Evolutionary conservation across 2,797 vertebrate genomes (phyloP).

Genomic region (Psittacula echo): DNA sequence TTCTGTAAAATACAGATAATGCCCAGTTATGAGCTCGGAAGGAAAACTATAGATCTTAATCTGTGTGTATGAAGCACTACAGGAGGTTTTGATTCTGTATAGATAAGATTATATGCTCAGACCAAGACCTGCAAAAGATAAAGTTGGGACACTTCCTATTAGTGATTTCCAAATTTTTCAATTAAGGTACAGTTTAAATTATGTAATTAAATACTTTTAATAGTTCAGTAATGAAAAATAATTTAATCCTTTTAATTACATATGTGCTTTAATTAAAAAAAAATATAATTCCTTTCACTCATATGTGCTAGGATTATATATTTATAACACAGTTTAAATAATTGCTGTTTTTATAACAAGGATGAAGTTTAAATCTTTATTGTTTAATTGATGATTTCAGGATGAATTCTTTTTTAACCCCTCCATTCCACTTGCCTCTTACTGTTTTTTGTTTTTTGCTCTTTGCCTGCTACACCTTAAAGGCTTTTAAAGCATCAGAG

Average conservation of each 20-base stretch:
- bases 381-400: not conserved
- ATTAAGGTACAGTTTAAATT: not conserved
- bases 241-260: not conserved
- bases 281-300: not conserved
- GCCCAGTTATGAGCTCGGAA: not conserved
- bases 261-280: not conserved
- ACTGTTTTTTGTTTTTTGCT: not conserved
- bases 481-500: not conserved
- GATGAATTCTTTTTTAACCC: not conserved
- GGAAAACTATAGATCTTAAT: not conserved
- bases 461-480: not conserved
- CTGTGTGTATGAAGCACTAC: not conserved
- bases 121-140: not conserved
- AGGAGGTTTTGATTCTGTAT: not conserved
- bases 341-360: not conserved
- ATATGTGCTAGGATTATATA: not conserved
- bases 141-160: not conserved
- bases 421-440: not conserved
- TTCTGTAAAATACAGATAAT: not conserved
- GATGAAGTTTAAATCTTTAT: not conserved
- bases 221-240: not conserved
- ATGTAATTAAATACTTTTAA: not conserved
- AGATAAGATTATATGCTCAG: not conserved
- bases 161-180: not conserved
- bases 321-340: not conserved